Conservation (phyloP, 2,113 vertebrate genomes). For the Varanus komodoensis region DNA sequence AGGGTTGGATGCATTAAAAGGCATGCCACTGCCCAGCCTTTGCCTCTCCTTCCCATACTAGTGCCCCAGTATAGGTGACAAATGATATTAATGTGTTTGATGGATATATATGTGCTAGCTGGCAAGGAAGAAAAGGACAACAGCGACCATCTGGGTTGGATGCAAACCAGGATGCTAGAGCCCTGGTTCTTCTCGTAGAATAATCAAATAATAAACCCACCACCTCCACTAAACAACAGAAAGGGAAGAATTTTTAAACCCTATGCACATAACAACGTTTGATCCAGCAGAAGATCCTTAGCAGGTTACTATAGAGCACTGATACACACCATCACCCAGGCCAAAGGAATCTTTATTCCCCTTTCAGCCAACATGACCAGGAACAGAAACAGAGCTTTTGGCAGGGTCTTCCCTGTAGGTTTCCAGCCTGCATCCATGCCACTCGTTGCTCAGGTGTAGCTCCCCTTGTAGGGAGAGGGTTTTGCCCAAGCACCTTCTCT, state of each 20-base stretch:
- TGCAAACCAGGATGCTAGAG: neutral
- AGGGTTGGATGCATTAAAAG: neutral
- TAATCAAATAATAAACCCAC: neutral
- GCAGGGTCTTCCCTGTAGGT: neutral
- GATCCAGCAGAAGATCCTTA: neutral
- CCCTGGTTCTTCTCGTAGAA: neutral
- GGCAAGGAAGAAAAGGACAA: neutral
- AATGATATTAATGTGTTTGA: neutral
- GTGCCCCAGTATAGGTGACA: neutral
- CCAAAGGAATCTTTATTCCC: neutral
- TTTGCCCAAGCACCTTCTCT: neutral
- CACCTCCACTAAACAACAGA: neutral
- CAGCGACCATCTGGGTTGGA: neutral
- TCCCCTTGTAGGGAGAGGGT: neutral
- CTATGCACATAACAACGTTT: neutral
- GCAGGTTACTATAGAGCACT: neutral
- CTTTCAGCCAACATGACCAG: neutral
- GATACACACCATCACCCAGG: neutral
- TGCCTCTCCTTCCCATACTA: neutral
- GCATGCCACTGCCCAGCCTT: neutral
- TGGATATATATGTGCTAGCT: neutral
- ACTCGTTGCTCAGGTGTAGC: neutral
- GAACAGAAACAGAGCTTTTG: neutral
- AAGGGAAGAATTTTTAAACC: neutral
- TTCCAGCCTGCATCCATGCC: too few relatives aligned